phyloP scores from a whole-genome alignment of 1,140 invertebrate genomes.

The Stegodyphus mimosarum region DNA sequence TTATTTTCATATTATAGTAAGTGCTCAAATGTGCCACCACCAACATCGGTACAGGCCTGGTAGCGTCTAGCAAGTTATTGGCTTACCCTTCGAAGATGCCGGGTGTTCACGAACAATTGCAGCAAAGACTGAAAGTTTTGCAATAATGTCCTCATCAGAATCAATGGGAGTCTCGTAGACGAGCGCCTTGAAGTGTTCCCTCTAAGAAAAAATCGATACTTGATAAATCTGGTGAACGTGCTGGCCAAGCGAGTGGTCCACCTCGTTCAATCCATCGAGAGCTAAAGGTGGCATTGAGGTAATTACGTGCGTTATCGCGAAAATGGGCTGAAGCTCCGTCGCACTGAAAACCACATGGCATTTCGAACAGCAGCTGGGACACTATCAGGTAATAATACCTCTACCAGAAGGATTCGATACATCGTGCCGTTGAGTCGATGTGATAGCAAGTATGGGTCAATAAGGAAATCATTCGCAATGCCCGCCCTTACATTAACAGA shows the following conservation, averaged over 20 bases:
- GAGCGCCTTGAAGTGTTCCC: not conserved
- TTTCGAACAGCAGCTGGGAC: not conserved
- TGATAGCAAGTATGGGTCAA: not conserved
- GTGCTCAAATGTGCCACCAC: too few relatives aligned
- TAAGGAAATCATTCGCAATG: not conserved
- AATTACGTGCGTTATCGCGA: not conserved
- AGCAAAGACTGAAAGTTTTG: not conserved
- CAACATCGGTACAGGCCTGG: too few relatives aligned
- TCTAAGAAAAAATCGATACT: not conserved
- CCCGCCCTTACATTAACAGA: not conserved
- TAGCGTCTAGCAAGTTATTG: not conserved
- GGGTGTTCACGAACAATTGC: not conserved
- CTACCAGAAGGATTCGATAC: not conserved
- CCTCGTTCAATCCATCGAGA: too few relatives aligned
- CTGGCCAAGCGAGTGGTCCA: too few relatives aligned
- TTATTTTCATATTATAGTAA: too few relatives aligned
- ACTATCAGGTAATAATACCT: not conserved
- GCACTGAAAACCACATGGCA: not conserved
- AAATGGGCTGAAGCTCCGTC: not conserved
- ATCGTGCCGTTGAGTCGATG: not conserved
- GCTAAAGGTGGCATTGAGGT: too few relatives aligned
- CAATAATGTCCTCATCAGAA: not conserved
- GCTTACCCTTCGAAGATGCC: not conserved
- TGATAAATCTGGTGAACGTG: not conserved
- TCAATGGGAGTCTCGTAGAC: not conserved